These are phyloP conservation scores for Hydra vulgaris DNA, from an alignment of 30 jellyfish, hydroid and myxozoan genomes.

Conservation along the genomic window DNA sequence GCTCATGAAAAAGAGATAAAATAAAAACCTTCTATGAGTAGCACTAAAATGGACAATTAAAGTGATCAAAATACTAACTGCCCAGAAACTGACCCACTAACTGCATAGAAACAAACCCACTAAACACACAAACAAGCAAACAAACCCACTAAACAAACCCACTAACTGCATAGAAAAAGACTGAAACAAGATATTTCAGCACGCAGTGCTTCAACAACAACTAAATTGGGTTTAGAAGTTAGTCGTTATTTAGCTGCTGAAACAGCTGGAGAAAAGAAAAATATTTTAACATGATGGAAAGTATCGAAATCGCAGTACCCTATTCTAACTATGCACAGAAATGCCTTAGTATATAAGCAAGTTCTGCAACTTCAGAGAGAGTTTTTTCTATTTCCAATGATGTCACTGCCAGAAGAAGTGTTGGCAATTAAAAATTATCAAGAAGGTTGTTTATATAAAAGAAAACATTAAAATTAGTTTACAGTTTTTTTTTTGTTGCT, in stretches of 20 bases:
- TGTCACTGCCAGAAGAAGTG: neutral
- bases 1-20: neutral
- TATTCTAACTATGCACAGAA: neutral
- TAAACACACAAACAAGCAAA: too few relatives aligned
- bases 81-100: neutral
- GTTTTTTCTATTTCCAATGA: neutral
- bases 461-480: neutral
- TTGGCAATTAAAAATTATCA: neutral
- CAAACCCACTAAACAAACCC: neutral
- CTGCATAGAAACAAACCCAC: neutral
- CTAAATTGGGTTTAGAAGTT: neutral
- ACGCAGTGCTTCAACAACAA: neutral
- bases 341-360: neutral
- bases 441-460: neutral
- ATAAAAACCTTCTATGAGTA: neutral
- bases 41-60: neutral
- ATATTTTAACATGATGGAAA: neutral
- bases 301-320: neutral
- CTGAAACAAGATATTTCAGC: neutral
- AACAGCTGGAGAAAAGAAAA: neutral
- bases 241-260: neutral
- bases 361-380: neutral
- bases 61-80: neutral
- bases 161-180: neutral
- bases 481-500: neutral